Evolutionary conservation across 2,797 vertebrate species (phyloP).

Genomic region (Petrocephalus schoutedeni): DNA sequence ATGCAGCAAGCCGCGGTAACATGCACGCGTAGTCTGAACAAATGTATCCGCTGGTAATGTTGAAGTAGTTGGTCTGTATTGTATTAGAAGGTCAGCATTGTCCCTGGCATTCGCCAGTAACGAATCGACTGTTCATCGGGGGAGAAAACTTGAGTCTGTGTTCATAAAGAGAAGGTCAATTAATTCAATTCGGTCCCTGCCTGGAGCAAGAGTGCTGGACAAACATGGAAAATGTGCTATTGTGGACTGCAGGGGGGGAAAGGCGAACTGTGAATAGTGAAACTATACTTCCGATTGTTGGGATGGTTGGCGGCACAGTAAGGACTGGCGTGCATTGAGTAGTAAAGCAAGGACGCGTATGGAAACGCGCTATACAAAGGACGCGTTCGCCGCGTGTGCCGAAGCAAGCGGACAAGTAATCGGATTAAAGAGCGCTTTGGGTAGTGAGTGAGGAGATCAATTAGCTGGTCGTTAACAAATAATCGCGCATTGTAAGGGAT

Average conservation of each 20-base stretch:
- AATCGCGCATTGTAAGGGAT: background rate
- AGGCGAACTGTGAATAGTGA: background rate
- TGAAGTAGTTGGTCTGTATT: background rate
- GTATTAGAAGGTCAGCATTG: conserved; percentile 24
- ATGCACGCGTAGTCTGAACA: background rate
- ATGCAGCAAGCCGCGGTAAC: background rate
- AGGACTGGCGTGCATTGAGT: background rate
- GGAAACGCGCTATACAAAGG: background rate
- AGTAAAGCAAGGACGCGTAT: background rate
- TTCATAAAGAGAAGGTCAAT: conserved; percentile 1
- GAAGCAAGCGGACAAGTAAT: background rate
- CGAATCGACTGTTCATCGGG: background rate
- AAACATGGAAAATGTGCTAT: background rate
- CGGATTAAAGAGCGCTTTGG: background rate
- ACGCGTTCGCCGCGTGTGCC: background rate
- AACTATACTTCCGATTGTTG: background rate
- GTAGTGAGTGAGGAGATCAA: background rate
- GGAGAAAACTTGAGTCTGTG: conserved; percentile 16
- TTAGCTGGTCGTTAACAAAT: background rate
- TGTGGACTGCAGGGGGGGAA: background rate
- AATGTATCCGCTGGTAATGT: conserved; percentile 1
- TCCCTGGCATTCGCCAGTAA: background rate
- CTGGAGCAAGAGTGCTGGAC: background rate
- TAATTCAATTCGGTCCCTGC: conserved; percentile 6
- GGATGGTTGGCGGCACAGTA: background rate